A percentile compares a stretch with the other conserved stretches of the same genome.
phyloP scores from a whole-genome alignment of 2,113 vertebrate genomes.

The Pteropus alecto region DNA sequence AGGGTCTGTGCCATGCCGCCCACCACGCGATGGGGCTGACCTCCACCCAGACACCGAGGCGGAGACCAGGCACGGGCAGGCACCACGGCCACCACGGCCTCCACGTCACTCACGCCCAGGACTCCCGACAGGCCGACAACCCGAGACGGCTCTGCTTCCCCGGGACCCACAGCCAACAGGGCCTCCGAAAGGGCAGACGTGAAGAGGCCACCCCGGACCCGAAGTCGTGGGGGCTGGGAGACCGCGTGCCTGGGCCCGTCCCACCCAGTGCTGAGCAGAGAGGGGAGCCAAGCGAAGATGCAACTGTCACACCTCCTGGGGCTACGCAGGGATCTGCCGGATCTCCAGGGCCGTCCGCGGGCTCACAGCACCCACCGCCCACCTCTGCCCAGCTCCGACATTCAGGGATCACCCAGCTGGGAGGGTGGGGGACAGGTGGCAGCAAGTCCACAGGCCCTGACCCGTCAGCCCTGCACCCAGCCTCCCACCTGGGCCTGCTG shows the following conservation, averaged over 20 bases:
- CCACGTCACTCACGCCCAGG: too few relatives aligned
- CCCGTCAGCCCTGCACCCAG: background rate
- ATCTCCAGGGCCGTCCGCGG: too few relatives aligned
- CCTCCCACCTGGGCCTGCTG: background rate
- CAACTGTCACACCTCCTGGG: background rate
- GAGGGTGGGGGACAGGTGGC: background rate
- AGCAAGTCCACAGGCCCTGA: background rate
- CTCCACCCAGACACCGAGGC: background rate
- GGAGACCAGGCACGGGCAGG: background rate
- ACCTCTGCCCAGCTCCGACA: background rate
- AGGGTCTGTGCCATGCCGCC: too few relatives aligned
- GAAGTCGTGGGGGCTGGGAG: background rate
- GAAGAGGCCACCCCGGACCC: background rate
- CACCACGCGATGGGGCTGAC: background rate
- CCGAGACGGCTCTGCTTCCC: background rate
- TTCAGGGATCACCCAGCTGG: background rate
- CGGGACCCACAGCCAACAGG: background rate
- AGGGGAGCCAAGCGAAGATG: fast-evolving
- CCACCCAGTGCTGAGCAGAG: background rate
- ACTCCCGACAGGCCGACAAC: fast-evolving
- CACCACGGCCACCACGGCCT: too few relatives aligned
- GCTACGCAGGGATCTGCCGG: fast-evolving
- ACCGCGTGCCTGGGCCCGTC: background rate
- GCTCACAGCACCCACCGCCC: too few relatives aligned
- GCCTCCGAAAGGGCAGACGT: background rate